A percentile compares a stretch with the other conserved stretches of the same genome.
Evolutionary conservation across 2,113 vertebrate species (phyloP).

Genomic region (Murina feae): DNA sequence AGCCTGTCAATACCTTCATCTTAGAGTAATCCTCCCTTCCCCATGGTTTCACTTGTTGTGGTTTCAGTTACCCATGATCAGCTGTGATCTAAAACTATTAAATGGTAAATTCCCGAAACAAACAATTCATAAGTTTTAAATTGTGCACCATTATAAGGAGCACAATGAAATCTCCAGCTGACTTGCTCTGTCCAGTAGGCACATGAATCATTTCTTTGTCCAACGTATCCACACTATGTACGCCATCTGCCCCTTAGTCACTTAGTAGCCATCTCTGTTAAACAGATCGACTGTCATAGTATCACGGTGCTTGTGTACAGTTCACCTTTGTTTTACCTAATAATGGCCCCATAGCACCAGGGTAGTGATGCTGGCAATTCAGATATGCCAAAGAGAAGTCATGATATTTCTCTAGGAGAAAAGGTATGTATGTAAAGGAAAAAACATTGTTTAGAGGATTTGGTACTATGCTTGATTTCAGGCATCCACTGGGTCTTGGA

Average conservation of each 20-base stretch:
- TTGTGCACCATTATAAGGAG: background rate
- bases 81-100: background rate
- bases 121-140: background rate
- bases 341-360: background rate
- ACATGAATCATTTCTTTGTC: background rate
- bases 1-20: background rate
- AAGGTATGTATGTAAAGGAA: background rate
- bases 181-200: background rate
- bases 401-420: background rate
- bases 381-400: background rate
- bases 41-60: background rate
- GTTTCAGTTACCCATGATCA: background rate
- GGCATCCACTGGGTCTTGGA: background rate
- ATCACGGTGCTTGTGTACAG: background rate
- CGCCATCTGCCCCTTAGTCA: background rate
- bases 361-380: background rate
- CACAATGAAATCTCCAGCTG: background rate
- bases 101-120: background rate
- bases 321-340: background rate
- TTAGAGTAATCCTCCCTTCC: background rate
- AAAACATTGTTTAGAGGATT: background rate
- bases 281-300: background rate
- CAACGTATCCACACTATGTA: background rate
- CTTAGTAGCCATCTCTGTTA: background rate
- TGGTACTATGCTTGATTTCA: background rate